Conservation (phyloP, 2,888 invertebrate species). For the Invenusta paracnida region DNA sequence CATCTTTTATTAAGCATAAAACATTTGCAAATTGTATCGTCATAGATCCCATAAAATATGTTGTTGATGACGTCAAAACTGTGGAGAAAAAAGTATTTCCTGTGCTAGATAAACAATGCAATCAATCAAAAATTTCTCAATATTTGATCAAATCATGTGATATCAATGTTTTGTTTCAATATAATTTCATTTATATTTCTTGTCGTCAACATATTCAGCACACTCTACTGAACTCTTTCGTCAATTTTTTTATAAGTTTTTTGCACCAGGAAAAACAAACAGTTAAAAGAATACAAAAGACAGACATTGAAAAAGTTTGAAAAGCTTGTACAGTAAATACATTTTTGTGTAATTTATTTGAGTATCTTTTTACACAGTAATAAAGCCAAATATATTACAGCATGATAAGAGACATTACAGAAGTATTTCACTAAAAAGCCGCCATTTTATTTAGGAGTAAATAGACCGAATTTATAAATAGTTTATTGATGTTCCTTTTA, state of each 20-base stretch:
- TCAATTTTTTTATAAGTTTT: constrained; percentile 16
- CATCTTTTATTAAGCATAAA: neutral
- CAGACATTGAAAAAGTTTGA: neutral
- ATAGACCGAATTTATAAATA: too few relatives aligned
- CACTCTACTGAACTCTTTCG: neutral
- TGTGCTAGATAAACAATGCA: neutral
- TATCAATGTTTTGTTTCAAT: neutral
- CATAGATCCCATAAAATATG: neutral
- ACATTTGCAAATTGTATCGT: neutral
- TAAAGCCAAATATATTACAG: too few relatives aligned
- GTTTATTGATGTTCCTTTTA: too few relatives aligned
- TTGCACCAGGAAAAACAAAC: constrained; percentile 7
- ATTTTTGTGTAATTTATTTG: too few relatives aligned
- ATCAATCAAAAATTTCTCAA: neutral
- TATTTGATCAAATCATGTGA: constrained; percentile 1
- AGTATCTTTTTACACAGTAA: too few relatives aligned
- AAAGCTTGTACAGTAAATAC: neutral
- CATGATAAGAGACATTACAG: too few relatives aligned
- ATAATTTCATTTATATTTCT: neutral
- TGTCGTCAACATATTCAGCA: neutral
- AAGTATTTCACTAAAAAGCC: too few relatives aligned
- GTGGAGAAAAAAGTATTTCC: neutral
- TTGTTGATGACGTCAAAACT: neutral
- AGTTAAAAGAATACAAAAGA: neutral
- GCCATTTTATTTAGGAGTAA: too few relatives aligned